phyloP scores from a whole-genome alignment of 2,888 invertebrate genomes.

The Sturmia bella region DNA sequence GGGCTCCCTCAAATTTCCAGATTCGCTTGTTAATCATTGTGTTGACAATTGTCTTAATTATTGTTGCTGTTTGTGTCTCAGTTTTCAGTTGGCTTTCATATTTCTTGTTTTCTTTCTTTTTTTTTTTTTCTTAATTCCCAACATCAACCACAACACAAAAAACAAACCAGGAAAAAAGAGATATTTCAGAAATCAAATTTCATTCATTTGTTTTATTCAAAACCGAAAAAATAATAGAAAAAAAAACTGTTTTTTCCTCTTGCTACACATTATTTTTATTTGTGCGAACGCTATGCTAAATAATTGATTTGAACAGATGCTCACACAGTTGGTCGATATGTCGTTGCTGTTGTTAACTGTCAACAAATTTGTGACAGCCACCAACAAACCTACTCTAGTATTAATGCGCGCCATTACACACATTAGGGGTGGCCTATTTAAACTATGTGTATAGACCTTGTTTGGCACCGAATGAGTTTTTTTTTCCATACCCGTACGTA shows the following conservation, averaged over 20 bases:
- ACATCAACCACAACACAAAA: constrained; percentile 53
- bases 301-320: constrained; percentile 68
- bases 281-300: constrained; percentile 33
- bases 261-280: not conserved
- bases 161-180: not conserved
- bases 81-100: constrained; percentile 42
- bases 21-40: constrained; percentile 55
- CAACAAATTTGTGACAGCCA: constrained; percentile 66
- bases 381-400: constrained; percentile 49
- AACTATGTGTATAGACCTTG: too few relatives aligned
- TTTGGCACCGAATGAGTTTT: too few relatives aligned
- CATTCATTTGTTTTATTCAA: constrained; percentile 39
- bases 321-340: constrained; percentile 66
- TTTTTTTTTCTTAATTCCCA: constrained; percentile 4
- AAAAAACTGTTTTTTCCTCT: constrained; percentile 5
- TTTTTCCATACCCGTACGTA: too few relatives aligned
- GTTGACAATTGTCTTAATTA: constrained; percentile 61
- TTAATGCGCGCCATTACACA: not conserved
- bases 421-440: too few relatives aligned
- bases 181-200: constrained; percentile 58
- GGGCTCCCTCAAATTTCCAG: constrained; percentile 15
- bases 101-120: not conserved
- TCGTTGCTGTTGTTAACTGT: constrained; percentile 64
- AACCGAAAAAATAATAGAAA: not conserved
- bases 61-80: constrained; percentile 41